Conservation (phyloP, 2,797 vertebrate genomes). For the Eulemur albifrons region DNA sequence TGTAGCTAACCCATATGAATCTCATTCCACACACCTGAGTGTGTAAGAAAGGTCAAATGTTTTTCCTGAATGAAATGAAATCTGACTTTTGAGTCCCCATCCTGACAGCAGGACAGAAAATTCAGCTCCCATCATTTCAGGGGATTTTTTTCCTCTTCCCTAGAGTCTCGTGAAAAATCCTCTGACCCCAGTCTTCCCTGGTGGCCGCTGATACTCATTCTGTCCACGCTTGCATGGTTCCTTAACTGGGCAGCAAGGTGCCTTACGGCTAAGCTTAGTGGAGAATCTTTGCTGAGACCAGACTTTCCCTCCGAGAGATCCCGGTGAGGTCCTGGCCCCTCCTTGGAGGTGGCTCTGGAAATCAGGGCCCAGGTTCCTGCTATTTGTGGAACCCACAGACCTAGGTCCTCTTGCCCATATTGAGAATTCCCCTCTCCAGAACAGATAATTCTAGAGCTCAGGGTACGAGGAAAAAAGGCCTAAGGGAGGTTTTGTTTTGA, state of each 20-base stretch:
- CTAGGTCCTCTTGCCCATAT: neutral
- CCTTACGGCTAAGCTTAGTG: neutral
- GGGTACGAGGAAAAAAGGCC: neutral
- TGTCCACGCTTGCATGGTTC: neutral
- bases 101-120: neutral
- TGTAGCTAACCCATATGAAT: neutral
- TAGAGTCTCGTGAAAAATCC: neutral
- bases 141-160: neutral
- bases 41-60: neutral
- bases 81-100: neutral
- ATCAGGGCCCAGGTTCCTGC: neutral
- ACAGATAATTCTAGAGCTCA: neutral
- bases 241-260: neutral
- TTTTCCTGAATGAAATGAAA: conserved; percentile 26
- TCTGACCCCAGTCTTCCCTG: neutral
- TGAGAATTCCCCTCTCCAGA: neutral
- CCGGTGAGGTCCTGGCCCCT: neutral
- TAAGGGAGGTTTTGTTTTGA: neutral
- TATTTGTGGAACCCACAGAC: neutral
- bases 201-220: neutral
- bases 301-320: neutral
- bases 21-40: neutral
- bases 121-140: neutral
- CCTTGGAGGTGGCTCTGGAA: neutral
- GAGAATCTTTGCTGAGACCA: neutral